phyloP scores from a whole-genome alignment of 2,113 vertebrate species.

The Cepphus grylle region DNA sequence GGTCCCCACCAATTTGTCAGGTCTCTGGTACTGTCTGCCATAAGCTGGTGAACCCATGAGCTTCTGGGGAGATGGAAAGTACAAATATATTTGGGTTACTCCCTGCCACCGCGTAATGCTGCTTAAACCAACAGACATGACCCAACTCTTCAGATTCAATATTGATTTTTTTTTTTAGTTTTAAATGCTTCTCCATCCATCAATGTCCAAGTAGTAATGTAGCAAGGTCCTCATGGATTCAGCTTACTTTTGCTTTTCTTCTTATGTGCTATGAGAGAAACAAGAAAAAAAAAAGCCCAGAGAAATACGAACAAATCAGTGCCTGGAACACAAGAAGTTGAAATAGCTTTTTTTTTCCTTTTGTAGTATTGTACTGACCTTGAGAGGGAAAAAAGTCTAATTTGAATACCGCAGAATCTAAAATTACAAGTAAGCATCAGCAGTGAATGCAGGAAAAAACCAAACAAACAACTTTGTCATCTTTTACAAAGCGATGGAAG shows the following conservation, averaged over 20 bases:
- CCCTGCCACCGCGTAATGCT: fast-evolving
- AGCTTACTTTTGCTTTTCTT: not conserved
- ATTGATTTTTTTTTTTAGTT: not conserved
- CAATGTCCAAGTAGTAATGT: not conserved
- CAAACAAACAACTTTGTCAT: not conserved
- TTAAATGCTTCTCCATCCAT: not conserved
- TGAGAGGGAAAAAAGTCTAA: not conserved
- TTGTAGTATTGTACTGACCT: not conserved
- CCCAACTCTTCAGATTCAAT: not conserved
- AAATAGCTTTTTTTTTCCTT: not conserved
- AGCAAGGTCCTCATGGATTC: not conserved
- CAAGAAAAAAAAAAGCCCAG: not conserved
- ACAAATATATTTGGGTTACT: not conserved
- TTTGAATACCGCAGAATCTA: not conserved
- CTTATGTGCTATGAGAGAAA: not conserved
- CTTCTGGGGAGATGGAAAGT: not conserved
- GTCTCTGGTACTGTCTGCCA: not conserved
- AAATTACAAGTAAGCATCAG: not conserved
- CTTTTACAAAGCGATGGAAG: not conserved
- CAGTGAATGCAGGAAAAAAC: not conserved
- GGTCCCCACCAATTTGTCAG: not conserved
- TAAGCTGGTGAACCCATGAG: not conserved
- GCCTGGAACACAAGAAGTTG: not conserved
- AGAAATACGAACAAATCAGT: not conserved
- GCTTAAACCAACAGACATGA: not conserved